Base-by-base conservation (phyloP, 35 echinoderm and acorn worm species). In the Apostichopus japonicus region DNA sequence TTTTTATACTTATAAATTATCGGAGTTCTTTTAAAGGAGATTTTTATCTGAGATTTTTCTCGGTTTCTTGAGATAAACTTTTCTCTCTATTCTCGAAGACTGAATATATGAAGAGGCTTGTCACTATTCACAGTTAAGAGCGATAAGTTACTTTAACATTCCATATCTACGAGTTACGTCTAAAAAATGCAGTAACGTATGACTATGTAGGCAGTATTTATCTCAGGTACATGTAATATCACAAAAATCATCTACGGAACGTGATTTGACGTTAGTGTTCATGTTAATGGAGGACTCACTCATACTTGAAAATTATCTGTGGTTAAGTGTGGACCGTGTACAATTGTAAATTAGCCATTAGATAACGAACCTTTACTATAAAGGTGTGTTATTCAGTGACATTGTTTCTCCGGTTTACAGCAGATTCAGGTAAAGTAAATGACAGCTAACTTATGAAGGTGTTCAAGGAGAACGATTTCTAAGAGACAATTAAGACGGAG, bases 61-160 rank as follows among this genome's bases (percentile, higher is more conserved):
- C n/a, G n/a, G n/a, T n/a, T n/a, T n/a, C n/a, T n/a, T 44, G 33
- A 44, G 33, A 44, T 44, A 44, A 44, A 72, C 67, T 72, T 72
- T 72, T 72, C 67, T 72, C 67, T 72, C 6, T 72, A 72, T 72
- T 72, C 67, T 72, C 67, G 67, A 72, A 72, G 67, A 72, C 67
- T 72, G 67, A 72, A 72, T 72, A 72, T 72, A 72, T 72, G 67
- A 72, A 72, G 67, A 72, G 67, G 67, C 67, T 72, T 72, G 67
- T 72, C 67, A 72, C 67, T 72, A 72, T 72, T 72, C 67, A 72
- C 67, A 72, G 67, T 72, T 72, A 72, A 72, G 67, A 72, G 67
- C 67, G 67, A 72, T 72, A 72, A 72, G 67, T 72, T 72, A 72
- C 67, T 72, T 72, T 72, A 72, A 72, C 67, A 72, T 72, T 72